Conservation (phyloP, 2,888 invertebrate genomes). For the Andricus curvator region DNA sequence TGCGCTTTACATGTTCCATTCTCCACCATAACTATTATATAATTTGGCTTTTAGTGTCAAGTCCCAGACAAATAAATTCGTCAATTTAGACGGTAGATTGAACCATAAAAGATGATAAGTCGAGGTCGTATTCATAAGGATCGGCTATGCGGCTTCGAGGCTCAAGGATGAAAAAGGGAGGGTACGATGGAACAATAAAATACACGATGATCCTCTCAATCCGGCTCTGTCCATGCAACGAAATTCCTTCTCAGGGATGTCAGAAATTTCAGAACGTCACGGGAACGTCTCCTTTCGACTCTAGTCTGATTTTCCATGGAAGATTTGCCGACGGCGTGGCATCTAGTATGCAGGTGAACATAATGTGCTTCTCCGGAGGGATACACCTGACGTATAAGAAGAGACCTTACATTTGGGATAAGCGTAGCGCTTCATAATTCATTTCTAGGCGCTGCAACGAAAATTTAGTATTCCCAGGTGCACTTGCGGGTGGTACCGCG, state of each 20-base stretch:
- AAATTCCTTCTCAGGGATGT: conserved; percentile 21
- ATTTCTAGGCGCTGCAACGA: conserved; percentile 68
- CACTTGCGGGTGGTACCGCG: conserved; percentile 39
- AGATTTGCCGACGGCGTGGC: conserved; percentile 18
- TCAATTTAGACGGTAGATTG: conserved; percentile 3
- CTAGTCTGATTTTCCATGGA: not conserved
- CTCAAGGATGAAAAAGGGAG: conserved; percentile 17
- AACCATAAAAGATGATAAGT: conserved; percentile 19
- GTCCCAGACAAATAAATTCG: conserved; percentile 25
- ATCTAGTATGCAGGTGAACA: conserved; percentile 60
- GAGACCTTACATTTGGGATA: conserved; percentile 43
- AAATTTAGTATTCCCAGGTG: conserved; percentile 71
- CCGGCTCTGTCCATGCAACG: not conserved
- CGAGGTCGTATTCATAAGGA: conserved; percentile 28
- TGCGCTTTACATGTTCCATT: not conserved
- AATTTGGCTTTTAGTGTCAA: not conserved
- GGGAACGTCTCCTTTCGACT: not conserved
- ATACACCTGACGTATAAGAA: conserved; percentile 66
- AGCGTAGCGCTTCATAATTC: conserved; percentile 68
- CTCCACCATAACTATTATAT: not conserved
- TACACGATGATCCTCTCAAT: conserved; percentile 9
- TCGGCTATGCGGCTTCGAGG: not conserved
- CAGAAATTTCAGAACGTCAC: conserved; percentile 9
- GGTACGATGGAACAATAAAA: conserved; percentile 24
- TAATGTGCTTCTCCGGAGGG: conserved; percentile 63